These are phyloP conservation scores for Chymomyza amoena DNA, from an alignment of 2,888 invertebrate species.

Conservation along the genomic window DNA sequence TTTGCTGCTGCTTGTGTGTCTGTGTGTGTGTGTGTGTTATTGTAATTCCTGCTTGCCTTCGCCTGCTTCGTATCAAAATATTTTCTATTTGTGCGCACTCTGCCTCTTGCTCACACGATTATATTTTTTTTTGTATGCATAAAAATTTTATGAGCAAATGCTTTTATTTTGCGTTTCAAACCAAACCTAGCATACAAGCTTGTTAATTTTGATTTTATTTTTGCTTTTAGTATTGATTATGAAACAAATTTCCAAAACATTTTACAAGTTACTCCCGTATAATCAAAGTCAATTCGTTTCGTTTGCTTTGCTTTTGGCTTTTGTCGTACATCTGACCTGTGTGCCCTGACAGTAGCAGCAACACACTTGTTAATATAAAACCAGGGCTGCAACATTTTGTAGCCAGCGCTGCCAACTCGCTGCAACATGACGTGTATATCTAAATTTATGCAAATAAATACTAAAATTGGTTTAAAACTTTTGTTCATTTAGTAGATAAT, in stretches of 20 bases:
- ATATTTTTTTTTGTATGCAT: conserved; percentile 11
- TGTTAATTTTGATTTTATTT: not conserved
- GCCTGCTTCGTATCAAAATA: conserved; percentile 12
- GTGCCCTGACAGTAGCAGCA: conserved; percentile 17
- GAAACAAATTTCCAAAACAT: conserved; percentile 52
- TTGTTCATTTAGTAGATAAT: no score
- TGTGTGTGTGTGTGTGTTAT: not conserved
- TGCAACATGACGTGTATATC: conserved; percentile 50
- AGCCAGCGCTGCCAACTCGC: conserved; percentile 46
- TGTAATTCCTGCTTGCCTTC: conserved; percentile 5
- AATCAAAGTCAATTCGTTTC: conserved; percentile 5
- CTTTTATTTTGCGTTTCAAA: conserved; percentile 10
- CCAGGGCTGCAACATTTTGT: conserved; percentile 48
- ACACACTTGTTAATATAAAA: conserved; percentile 53
- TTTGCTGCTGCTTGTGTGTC: not conserved
- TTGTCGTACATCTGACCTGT: not conserved
- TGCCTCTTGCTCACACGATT: conserved; percentile 16
- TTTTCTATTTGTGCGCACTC: conserved; percentile 17
- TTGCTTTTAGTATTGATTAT: conserved; percentile 49
- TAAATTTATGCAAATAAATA: not conserved
- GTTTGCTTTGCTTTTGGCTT: conserved; percentile 22
- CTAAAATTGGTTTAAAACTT: no score
- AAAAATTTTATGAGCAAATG: conserved; percentile 46
- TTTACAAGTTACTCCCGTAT: conserved; percentile 47
- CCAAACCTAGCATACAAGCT: conserved; percentile 18